A percentile compares a stretch with the other conserved stretches of the same genome.
These are phyloP conservation scores for Conchocele bisecta DNA, from an alignment of 2,888 invertebrate genomes.

Conservation along the genomic window DNA sequence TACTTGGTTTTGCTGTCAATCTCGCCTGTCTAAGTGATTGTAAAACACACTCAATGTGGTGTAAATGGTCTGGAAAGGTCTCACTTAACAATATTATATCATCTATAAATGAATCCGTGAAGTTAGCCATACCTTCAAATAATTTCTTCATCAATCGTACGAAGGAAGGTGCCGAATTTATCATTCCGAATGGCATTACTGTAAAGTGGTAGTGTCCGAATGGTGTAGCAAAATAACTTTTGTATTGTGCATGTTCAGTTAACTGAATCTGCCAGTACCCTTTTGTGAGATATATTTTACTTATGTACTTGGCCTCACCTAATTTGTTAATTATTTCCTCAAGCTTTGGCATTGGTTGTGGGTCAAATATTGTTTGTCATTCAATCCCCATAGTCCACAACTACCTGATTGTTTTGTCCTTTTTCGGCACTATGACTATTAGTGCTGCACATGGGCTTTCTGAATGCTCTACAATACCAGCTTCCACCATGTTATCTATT, in stretches of 20 bases:
- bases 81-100: background rate
- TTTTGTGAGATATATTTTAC: background rate
- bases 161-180: background rate
- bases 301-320: background rate
- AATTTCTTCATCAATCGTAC: constrained; percentile 2
- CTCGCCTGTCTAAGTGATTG: background rate
- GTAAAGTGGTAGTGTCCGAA: constrained; percentile 3
- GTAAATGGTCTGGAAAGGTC: background rate
- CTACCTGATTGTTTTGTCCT: background rate
- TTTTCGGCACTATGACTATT: background rate
- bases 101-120: background rate
- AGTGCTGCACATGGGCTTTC: background rate
- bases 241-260: background rate
- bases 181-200: constrained; percentile 1
- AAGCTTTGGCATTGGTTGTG: constrained; percentile 1
- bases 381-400: constrained; percentile 2
- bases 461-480: background rate
- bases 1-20: background rate
- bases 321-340: background rate
- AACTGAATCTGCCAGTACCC: constrained; percentile 1
- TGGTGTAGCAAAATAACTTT: background rate
- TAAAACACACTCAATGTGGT: background rate
- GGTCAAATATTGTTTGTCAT: constrained; percentile 1
- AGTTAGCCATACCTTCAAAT: background rate
- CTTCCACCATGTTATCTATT: background rate